Percentiles rank a stretch among this genome's conserved stretches.
phyloP scores from a whole-genome alignment of 2,888 invertebrate genomes.

The Melitaea athalia region DNA sequence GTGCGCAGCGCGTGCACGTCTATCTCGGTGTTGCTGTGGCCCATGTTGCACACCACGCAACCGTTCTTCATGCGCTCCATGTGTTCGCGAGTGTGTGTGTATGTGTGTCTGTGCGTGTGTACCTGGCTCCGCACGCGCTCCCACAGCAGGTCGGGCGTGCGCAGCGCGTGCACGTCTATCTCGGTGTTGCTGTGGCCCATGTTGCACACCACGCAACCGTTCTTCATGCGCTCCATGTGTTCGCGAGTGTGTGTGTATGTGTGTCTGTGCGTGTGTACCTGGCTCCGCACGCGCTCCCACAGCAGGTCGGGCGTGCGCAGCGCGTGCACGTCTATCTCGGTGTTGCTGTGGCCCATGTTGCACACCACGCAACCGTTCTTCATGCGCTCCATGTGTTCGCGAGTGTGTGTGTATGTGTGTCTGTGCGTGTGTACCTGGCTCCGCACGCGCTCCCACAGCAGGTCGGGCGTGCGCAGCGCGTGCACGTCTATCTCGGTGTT shows the following conservation, averaged over 20 bases:
- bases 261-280: slow-evolving; percentile 24
- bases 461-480: slow-evolving; percentile 94
- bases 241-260: slow-evolving; percentile 85
- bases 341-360: slow-evolving; percentile 99
- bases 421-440: slow-evolving; percentile 35
- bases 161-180: slow-evolving; percentile 92
- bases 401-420: slow-evolving; percentile 69
- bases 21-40: slow-evolving; percentile 96
- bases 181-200: slow-evolving; percentile 99
- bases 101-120: background rate
- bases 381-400: slow-evolving; percentile 98
- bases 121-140: slow-evolving; percentile 89
- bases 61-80: slow-evolving; percentile 99
- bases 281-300: slow-evolving; percentile 95
- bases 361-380: slow-evolving; percentile 97
- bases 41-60: slow-evolving; percentile 98
- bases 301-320: slow-evolving; percentile 96
- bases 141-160: slow-evolving; percentile 98
- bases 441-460: slow-evolving; percentile 98
- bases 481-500: slow-evolving; percentile 97
- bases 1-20: slow-evolving; percentile 96
- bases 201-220: slow-evolving; percentile 96
- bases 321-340: slow-evolving; percentile 95
- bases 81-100: slow-evolving; percentile 89
- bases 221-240: slow-evolving; percentile 98